Percentiles rank a stretch among this genome's conserved stretches.
Evolutionary conservation across 2,797 vertebrate genomes (phyloP).

Genomic region (Hyperoplus lanceolatus): DNA sequence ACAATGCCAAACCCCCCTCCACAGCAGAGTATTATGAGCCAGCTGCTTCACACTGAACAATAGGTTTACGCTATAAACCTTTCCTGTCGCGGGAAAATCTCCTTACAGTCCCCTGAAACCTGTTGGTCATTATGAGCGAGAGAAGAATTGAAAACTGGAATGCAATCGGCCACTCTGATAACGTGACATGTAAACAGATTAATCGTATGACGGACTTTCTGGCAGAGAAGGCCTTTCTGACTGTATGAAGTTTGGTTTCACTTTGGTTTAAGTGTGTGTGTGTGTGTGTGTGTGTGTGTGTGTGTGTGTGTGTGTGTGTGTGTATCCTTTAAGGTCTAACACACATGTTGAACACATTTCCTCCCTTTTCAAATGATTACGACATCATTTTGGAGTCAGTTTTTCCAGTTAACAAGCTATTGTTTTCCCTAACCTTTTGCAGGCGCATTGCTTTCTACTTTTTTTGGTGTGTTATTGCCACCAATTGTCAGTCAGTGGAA

Average conservation of each 20-base stretch:
- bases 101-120: conserved; percentile 35
- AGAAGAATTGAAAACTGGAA: conserved; percentile 27
- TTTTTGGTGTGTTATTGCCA: too few species aligned
- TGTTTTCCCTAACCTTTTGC: too few species aligned
- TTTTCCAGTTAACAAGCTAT: too few species aligned
- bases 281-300: too few species aligned
- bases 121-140: conserved; percentile 34
- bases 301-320: too few species aligned
- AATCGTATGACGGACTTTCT: not conserved
- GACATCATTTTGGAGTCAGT: too few species aligned
- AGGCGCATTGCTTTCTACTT: too few species aligned
- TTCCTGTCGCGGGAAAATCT: conserved; percentile 46
- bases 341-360: too few species aligned
- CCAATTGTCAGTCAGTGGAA: too few species aligned
- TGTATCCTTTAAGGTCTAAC: too few species aligned
- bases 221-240: not conserved
- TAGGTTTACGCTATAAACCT: conserved; percentile 35
- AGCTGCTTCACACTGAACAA: conserved; percentile 52
- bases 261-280: not conserved
- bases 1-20: conserved; percentile 32
- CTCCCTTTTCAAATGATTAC: too few species aligned
- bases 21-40: conserved; percentile 54
- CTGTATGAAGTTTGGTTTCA: conserved; percentile 4
- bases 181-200: conserved; percentile 37
- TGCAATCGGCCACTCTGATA: not conserved